Evolutionary conservation across 1,140 invertebrate species (phyloP), one percentile per base, ranked within the genome.

Genomic region (Branchinecta lindahli): DNA sequence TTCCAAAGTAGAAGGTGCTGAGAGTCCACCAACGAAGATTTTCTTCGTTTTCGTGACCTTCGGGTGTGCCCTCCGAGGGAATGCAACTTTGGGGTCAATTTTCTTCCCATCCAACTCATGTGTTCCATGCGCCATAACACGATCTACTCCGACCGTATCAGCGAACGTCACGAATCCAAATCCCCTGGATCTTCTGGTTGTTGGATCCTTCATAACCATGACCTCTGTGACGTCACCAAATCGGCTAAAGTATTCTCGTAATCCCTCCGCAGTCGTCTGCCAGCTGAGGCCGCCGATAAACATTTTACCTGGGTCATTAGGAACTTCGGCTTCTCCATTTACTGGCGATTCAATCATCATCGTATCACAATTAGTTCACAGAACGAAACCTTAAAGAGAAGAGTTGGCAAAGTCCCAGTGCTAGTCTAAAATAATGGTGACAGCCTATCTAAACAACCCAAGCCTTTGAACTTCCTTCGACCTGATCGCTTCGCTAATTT

Each of bases 141-240:
- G 93, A 84, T 94, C 91, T 84, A 94, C 91, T 81, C 90, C 91
- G 80, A 88, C 84, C 77, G 91, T 88, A 83, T 95, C 91, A 80
- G 88, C 88, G 83, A 94, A 94, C 82, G 91, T 94, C 83, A 95
- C 91, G 84, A 94, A 95, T 79, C 94, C 94, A 81, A 98, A 98
- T 77, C 94, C 94, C 85, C 94, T 97, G 81, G 96, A 98, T 84
- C 96, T 86, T 80, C 96, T 87, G 74, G 96, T 99, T 73, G 94
- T 94, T 67, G 96, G 96, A 84, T 99, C 96, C 83, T 98, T 97
- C 96, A 99, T 99, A 75, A 99, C 95, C 94, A 98, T 98, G 75
- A 97, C 94, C 85, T 99, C 96, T 81, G 94, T 94, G 79, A 99
- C 96, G 82, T 98, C 96, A 74, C 96, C 96, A 81, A 92, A 99